Base-by-base conservation (phyloP, 2,888 invertebrate genomes). In the Mantis religiosa region DNA sequence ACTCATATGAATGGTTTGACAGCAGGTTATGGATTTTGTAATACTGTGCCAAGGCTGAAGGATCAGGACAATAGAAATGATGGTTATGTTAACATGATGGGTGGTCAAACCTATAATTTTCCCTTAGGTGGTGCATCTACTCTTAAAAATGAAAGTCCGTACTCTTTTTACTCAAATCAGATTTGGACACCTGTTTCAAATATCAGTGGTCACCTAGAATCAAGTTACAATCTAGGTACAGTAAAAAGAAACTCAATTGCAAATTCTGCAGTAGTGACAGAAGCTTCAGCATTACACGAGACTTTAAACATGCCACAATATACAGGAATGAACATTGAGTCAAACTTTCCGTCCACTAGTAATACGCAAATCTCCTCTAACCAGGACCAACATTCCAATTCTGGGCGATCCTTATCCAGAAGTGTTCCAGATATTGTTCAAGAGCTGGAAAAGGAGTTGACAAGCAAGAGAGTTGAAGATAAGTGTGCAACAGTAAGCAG, bases 391-490 rank as follows among this genome's bases (percentile, higher is more conserved):
- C 87, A 87, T 87, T 87, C 87, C 87, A 71, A 71, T 71, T 82
- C 87, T 9, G 87, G 87, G 30, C 82, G 82, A 20, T 54, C 85
- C 41, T 86, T 88, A 28, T 91, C 91, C 30, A 94, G 95, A 91
- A 96, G 96, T 93, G 97, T 97, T 83, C 96, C 97, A 0, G 96
- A 96, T 92, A 97, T 97, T 92, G 94, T 97, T 28, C 95, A 95
- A 92, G 96, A 97, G 91, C 93, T 97, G 90, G 95, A 96, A 92
- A 95, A 95, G 91, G 96, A 97, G 92, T 92, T 96, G 90, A 82
- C 34, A 84, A 88, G 87, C 28, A 89, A 88, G 28, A 87, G 41
- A 15, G 54, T n/a, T 9, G 87, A 83, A 27, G 87, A 84, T 25
- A 83, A 27, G n/a, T 25, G n/a, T 82, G 71, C 89, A 71, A n/a